Evolutionary conservation across 2,797 vertebrate species (phyloP).

Genomic region (Crocidura indochinensis): DNA sequence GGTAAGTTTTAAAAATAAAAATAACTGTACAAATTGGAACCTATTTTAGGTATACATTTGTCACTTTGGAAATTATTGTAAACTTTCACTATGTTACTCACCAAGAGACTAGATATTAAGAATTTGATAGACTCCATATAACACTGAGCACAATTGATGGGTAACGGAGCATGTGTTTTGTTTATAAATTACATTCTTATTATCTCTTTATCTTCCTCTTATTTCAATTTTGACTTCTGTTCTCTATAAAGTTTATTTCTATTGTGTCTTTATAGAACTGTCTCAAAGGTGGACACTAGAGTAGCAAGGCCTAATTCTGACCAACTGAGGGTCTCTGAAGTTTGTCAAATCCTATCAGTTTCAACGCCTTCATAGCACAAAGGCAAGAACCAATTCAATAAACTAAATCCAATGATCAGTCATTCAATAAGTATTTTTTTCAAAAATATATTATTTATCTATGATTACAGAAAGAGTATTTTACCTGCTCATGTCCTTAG

Average conservation of each 20-base stretch:
- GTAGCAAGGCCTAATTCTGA: background rate
- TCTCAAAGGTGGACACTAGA: background rate
- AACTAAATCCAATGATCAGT: background rate
- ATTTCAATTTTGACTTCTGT: background rate
- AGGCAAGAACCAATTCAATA: conserved; percentile 41
- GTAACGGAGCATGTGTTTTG: background rate
- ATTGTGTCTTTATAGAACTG: background rate
- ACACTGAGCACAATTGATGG: accelerated
- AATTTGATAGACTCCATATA: background rate
- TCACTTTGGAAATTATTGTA: conserved; percentile 14
- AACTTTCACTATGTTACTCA: background rate
- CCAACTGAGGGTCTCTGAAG: background rate
- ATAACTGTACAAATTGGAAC: background rate
- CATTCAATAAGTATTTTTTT: conserved; percentile 51
- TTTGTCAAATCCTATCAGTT: background rate
- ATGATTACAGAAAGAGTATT: conserved; percentile 21
- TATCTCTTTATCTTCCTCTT: background rate
- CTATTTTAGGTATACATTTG: background rate
- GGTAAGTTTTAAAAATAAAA: conserved; percentile 1
- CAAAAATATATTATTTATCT: conserved; percentile 35
- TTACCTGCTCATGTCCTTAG: conserved; percentile 16
- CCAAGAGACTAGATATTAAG: conserved; percentile 25
- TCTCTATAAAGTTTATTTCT: background rate
- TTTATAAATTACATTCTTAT: background rate
- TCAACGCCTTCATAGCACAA: background rate